Evolutionary conservation across 2,113 vertebrate genomes (phyloP).

Genomic region (Scomber scombrus): DNA sequence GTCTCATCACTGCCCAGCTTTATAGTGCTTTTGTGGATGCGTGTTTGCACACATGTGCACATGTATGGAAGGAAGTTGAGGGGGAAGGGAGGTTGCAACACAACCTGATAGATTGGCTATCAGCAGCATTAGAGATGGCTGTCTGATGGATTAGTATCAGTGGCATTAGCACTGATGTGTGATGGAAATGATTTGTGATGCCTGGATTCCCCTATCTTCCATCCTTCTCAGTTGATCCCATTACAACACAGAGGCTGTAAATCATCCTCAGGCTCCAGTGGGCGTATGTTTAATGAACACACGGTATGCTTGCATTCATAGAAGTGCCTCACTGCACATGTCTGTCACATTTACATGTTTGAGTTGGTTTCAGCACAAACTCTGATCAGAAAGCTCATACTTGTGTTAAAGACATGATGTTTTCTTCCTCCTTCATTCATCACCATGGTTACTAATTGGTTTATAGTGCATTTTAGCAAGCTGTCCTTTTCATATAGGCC

Average conservation of each 20-base stretch:
- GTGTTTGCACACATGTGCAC: background rate
- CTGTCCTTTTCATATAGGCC: conserved; percentile 27
- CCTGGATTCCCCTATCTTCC: conserved; percentile 53
- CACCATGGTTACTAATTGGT: conserved; percentile 71
- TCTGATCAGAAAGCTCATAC: conserved; percentile 34
- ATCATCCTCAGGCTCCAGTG: conserved; percentile 32
- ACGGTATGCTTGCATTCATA: conserved; percentile 2
- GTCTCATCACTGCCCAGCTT: background rate
- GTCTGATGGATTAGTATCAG: conserved; percentile 70
- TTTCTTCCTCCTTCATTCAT: conserved; percentile 43
- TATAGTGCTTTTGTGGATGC: background rate
- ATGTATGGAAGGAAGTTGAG: conserved; percentile 5
- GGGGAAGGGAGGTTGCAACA: background rate
- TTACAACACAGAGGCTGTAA: conserved; percentile 47
- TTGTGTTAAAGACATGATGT: conserved; percentile 38
- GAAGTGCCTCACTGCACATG: background rate
- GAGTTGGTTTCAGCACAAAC: background rate
- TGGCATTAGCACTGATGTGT: conserved; percentile 61
- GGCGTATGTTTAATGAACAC: background rate
- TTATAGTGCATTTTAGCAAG: conserved; percentile 49
- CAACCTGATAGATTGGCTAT: conserved; percentile 52
- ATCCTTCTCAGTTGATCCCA: conserved; percentile 53
- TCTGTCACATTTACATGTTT: conserved; percentile 29
- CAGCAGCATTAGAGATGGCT: conserved; percentile 55
- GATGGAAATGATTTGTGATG: conserved; percentile 72